Evolutionary conservation across 1,140 invertebrate species (phyloP).

Genomic region (Drosophila miranda): DNA sequence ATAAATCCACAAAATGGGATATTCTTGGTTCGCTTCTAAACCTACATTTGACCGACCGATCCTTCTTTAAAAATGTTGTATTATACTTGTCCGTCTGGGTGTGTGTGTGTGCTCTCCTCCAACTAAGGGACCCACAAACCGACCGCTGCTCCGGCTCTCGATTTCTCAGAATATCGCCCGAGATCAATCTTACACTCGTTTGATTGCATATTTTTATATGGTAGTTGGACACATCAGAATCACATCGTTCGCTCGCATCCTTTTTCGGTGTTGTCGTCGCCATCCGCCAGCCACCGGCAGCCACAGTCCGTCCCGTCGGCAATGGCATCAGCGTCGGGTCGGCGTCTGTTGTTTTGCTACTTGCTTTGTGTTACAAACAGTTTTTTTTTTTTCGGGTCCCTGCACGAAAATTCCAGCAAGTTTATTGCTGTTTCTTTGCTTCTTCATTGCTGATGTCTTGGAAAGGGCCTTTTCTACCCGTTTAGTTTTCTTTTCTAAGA

Average conservation of each 20-base stretch:
- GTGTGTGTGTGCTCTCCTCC: slow-evolving; percentile 18
- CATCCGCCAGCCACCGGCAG: slow-evolving; percentile 7
- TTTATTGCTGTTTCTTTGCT: slow-evolving; percentile 36
- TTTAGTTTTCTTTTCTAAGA: no score
- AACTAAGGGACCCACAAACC: slow-evolving; percentile 35
- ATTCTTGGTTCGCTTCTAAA: slow-evolving; percentile 30
- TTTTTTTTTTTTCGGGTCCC: slow-evolving; percentile 25
- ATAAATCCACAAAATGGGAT: slow-evolving; percentile 36
- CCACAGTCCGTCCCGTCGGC: slow-evolving; percentile 7
- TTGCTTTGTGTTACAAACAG: slow-evolving; percentile 42
- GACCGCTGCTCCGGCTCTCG: slow-evolving; percentile 36
- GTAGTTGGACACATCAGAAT: slow-evolving; percentile 76
- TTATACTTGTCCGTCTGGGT: slow-evolving; percentile 19
- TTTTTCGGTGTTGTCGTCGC: slow-evolving; percentile 61
- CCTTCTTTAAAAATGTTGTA: slow-evolving; percentile 28
- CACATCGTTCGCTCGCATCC: slow-evolving; percentile 70
- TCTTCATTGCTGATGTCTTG: not conserved
- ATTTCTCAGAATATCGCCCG: slow-evolving; percentile 72
- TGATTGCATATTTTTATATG: slow-evolving; percentile 80
- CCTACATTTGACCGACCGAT: slow-evolving; percentile 25
- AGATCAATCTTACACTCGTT: slow-evolving; percentile 74
- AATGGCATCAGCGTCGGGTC: slow-evolving; percentile 22
- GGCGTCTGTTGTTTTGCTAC: slow-evolving; percentile 30
- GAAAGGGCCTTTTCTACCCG: not conserved
- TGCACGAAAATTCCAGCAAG: slow-evolving; percentile 31